Evolutionary conservation across 2,888 invertebrate species (phyloP).

Genomic region (Sussaba pulchella): DNA sequence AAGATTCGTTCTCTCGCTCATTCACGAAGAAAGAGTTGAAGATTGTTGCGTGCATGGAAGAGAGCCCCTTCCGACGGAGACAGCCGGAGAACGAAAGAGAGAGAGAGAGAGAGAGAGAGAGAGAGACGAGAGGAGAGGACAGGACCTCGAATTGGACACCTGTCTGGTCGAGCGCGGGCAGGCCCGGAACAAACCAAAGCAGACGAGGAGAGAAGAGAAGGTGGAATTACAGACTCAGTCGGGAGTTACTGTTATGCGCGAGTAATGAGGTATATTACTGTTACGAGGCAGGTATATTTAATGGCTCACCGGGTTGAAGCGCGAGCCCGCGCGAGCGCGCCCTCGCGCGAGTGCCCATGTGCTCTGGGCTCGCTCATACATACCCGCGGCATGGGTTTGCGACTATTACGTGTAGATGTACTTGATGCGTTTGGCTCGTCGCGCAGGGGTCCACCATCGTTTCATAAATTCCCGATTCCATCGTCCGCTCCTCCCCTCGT

Average conservation of each 20-base stretch:
- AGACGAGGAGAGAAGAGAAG: conserved; percentile 62
- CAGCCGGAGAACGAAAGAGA: background rate
- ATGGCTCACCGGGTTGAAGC: conserved; percentile 72
- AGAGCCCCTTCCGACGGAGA: background rate
- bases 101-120: background rate
- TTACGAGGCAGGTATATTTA: conserved; percentile 77
- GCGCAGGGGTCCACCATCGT: conserved; percentile 68
- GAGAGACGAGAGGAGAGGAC: conserved; percentile 33
- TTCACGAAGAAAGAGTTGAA: conserved; percentile 24
- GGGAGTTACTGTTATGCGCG: conserved; percentile 77
- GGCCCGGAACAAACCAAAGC: conserved; percentile 37
- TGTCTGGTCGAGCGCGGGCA: conserved; percentile 66
- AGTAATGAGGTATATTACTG: conserved; percentile 80
- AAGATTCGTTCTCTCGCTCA: conserved; percentile 43
- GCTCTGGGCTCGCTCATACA: conserved; percentile 45
- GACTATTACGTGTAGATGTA: conserved; percentile 31
- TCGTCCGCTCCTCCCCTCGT: conserved; percentile 64
- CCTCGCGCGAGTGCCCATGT: conserved; percentile 37
- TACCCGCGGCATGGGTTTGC: conserved; percentile 60
- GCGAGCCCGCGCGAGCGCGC: conserved; percentile 42
- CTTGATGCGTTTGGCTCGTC: conserved; percentile 61
- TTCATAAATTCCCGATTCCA: conserved; percentile 80
- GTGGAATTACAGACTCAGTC: conserved; percentile 75
- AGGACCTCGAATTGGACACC: conserved; percentile 72
- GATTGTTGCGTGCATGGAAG: background rate